These are phyloP conservation scores for Vimba vimba DNA, from an alignment of 2,113 vertebrate species.

Conservation along the genomic window DNA sequence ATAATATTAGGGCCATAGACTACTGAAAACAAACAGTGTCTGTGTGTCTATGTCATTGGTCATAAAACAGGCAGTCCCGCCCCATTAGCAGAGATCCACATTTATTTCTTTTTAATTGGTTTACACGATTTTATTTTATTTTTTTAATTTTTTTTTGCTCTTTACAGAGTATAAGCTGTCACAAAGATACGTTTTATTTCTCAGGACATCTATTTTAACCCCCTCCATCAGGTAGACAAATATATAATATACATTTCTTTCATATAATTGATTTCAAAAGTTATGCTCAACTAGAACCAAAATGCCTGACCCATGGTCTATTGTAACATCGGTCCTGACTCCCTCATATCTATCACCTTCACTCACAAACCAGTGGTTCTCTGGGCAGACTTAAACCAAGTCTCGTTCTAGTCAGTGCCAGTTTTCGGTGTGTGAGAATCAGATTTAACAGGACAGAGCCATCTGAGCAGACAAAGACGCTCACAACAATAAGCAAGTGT, in stretches of 20 bases:
- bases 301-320: not conserved
- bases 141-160: not conserved
- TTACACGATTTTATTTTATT: not conserved
- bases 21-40: too few species aligned
- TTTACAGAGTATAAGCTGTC: not conserved
- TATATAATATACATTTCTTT: not conserved
- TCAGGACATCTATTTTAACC: not conserved
- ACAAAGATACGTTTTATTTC: not conserved
- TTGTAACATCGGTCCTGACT: slow-evolving; percentile 15
- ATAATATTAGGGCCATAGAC: too few species aligned
- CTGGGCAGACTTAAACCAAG: slow-evolving; percentile 18
- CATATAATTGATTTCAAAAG: not conserved
- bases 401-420: not conserved
- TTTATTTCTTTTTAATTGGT: not conserved
- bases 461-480: slow-evolving; percentile 50
- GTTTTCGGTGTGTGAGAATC: slow-evolving; percentile 24
- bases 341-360: not conserved
- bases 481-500: slow-evolving; percentile 59
- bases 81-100: not conserved
- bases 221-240: not conserved
- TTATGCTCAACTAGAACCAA: not conserved
- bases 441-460: slow-evolving; percentile 38
- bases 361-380: slow-evolving; percentile 1
- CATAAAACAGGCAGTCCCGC: not conserved
- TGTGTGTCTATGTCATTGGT: not conserved